Evolutionary conservation across 30 jellyfish, hydroid and myxozoan species (phyloP).

Genomic region (Hydra vulgaris): DNA sequence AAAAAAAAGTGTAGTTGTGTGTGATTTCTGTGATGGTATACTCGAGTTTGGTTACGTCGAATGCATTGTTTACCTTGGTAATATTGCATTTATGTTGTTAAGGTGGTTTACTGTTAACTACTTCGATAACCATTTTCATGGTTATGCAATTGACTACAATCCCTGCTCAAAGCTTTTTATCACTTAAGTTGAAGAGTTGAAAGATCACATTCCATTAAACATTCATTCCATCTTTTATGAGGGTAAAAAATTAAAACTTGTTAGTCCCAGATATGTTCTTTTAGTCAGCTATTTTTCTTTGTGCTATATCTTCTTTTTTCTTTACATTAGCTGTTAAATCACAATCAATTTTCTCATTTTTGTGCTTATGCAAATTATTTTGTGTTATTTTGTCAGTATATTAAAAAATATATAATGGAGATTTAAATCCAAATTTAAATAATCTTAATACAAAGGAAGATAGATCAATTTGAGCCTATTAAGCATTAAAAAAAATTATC

Average conservation of each 20-base stretch:
- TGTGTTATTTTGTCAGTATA: too few relatives aligned
- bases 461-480: background rate
- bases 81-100: background rate
- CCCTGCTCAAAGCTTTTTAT: background rate
- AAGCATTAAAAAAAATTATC: too few relatives aligned
- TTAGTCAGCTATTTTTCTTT: background rate
- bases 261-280: background rate
- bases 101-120: background rate
- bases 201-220: background rate
- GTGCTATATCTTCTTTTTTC: background rate
- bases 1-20: background rate
- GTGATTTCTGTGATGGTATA: background rate
- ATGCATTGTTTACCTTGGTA: background rate
- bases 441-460: background rate
- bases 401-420: background rate
- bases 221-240: background rate
- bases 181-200: background rate
- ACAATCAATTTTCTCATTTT: background rate
- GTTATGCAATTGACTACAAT: background rate
- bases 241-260: background rate
- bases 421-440: background rate
- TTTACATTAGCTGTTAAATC: background rate
- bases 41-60: background rate
- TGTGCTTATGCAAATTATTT: too few relatives aligned
- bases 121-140: background rate